A percentile compares a stretch with the other conserved stretches of the same genome.
These are phyloP conservation scores for Lathamus discolor DNA, from an alignment of 2,113 vertebrate genomes.

Conservation along the genomic window DNA sequence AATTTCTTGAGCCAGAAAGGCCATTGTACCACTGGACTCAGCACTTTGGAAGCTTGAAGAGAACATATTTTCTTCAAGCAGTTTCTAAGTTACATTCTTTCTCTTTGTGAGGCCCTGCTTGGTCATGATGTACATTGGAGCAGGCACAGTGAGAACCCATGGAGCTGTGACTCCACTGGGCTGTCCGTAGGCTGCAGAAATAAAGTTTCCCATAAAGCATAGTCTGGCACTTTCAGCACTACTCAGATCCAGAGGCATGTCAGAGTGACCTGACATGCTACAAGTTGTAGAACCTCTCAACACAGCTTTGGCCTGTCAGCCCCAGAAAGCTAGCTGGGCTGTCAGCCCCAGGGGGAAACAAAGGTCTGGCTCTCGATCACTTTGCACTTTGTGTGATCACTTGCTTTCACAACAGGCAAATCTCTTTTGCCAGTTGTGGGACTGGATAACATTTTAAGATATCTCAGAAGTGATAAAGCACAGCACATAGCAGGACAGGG, in stretches of 20 bases:
- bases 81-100: background rate
- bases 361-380: background rate
- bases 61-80: background rate
- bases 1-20: background rate
- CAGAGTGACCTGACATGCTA: constrained; percentile 17
- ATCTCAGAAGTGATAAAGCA: background rate
- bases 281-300: background rate
- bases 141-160: background rate
- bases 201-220: background rate
- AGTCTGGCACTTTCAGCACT: background rate
- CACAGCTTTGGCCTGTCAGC: background rate
- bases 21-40: background rate
- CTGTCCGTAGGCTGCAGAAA: background rate
- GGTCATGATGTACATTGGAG: background rate
- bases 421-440: background rate
- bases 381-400: background rate
- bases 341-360: background rate
- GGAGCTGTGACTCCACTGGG: background rate
- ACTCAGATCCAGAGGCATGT: background rate
- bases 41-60: background rate
- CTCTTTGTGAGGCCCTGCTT: background rate
- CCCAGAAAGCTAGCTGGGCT: background rate
- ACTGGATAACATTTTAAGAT: background rate
- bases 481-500: background rate
- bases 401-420: background rate